These are phyloP conservation scores for Amphibalanus amphitrite DNA, from an alignment of 1,140 invertebrate genomes.

Conservation along the genomic window DNA sequence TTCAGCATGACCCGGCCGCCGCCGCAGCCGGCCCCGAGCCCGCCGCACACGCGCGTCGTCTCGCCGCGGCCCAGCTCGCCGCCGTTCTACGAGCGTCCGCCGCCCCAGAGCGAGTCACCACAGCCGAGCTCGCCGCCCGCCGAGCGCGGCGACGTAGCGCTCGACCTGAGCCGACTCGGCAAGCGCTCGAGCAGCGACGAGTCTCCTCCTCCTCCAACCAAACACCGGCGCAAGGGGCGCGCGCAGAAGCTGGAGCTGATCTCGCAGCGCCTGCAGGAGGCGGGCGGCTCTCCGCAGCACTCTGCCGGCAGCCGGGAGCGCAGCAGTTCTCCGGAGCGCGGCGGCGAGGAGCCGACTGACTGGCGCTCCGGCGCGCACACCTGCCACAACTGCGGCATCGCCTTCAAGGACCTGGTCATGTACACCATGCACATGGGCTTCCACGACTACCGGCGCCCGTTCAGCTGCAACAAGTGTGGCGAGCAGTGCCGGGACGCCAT, in stretches of 20 bases:
- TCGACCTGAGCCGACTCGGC: conserved; percentile 10
- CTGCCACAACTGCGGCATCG: conserved; percentile 75
- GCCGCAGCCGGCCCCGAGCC: background rate
- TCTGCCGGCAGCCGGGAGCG: background rate
- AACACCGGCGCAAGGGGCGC: conserved; percentile 55
- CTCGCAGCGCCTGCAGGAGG: conserved; percentile 26
- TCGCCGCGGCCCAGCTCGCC: background rate
- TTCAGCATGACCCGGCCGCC: background rate
- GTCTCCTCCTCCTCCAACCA: conserved; percentile 24
- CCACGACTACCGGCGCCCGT: conserved; percentile 76
- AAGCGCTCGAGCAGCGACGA: conserved; percentile 15
- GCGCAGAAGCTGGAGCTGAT: conserved; percentile 53
- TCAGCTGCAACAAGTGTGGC: conserved; percentile 88
- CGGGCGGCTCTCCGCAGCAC: conserved; percentile 4
- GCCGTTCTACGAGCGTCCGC: conserved; percentile 7
- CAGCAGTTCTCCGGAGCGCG: background rate
- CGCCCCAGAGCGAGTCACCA: background rate
- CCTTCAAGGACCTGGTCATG: conserved; percentile 76
- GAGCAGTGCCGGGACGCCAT: conserved; percentile 59
- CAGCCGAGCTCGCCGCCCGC: conserved; percentile 6
- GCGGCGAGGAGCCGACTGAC: background rate
- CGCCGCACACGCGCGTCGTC: background rate
- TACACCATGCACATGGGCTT: conserved; percentile 93
- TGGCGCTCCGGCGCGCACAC: conserved; percentile 30
- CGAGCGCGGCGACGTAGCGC: conserved; percentile 6